Evolutionary conservation across 2,888 invertebrate genomes (phyloP).

Genomic region (Podabrus alpinus): DNA sequence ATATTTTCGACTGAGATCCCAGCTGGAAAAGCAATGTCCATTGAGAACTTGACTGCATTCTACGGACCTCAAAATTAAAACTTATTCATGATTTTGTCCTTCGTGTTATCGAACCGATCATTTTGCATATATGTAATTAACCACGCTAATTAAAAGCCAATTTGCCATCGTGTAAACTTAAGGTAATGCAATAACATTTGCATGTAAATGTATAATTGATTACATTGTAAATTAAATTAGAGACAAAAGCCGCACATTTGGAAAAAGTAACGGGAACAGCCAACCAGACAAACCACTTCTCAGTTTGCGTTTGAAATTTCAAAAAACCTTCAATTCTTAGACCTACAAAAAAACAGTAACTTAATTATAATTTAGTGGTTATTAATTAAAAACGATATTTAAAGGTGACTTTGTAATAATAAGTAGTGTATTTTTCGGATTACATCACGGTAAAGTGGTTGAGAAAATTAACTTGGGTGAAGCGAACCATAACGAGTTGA

Average conservation of each 20-base stretch:
- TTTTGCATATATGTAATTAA: neutral
- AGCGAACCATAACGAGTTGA: conserved; percentile 8
- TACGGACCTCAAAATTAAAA: neutral
- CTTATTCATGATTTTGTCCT: neutral
- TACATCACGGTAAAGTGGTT: conserved; percentile 14
- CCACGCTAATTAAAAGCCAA: neutral
- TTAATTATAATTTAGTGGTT: neutral
- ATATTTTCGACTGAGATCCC: neutral
- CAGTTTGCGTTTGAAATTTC: neutral
- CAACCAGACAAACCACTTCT: neutral
- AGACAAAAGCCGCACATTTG: neutral
- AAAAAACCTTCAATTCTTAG: neutral
- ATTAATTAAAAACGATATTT: neutral
- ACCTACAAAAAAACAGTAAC: neutral
- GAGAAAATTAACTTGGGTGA: conserved; percentile 5
- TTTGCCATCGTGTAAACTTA: neutral
- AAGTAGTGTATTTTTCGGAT: conserved; percentile 1
- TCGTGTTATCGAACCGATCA: neutral
- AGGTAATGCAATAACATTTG: neutral
- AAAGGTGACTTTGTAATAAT: neutral
- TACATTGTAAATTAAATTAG: neutral
- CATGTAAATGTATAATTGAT: neutral
- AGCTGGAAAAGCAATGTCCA: no score
- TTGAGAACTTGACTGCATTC: neutral
- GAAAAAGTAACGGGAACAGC: neutral